These are phyloP conservation scores for Heloderma charlesbogerti DNA, from an alignment of 2,113 vertebrate genomes.

Conservation along the genomic window DNA sequence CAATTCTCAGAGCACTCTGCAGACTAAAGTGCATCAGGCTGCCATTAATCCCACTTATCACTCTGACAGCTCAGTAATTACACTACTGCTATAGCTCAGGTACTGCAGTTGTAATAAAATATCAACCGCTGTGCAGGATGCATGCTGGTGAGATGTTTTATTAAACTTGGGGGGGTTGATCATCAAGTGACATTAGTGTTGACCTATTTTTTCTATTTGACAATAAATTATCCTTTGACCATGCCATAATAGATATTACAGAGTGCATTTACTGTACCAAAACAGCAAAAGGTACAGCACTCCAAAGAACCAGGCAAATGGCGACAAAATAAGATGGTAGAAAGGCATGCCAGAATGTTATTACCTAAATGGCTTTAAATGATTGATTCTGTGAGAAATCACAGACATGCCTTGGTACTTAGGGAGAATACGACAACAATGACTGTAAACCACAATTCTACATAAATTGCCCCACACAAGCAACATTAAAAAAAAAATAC, in stretches of 20 bases:
- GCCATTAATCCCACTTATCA: slow-evolving; percentile 96
- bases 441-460: slow-evolving; percentile 60
- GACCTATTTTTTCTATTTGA: slow-evolving; percentile 92
- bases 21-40: slow-evolving; percentile 89
- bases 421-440: slow-evolving; percentile 63
- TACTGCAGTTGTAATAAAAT: slow-evolving; percentile 84
- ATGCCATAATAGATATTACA: slow-evolving; percentile 84
- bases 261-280: slow-evolving; percentile 77
- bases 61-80: slow-evolving; percentile 93
- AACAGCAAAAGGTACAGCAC: slow-evolving; percentile 70
- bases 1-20: slow-evolving; percentile 83
- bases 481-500: slow-evolving; percentile 45
- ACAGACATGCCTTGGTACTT: slow-evolving; percentile 67
- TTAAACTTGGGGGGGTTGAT: slow-evolving; percentile 87
- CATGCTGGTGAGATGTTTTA: slow-evolving; percentile 84
- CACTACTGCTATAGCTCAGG: slow-evolving; percentile 82
- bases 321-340: slow-evolving; percentile 72
- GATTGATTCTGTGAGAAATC: slow-evolving; percentile 77
- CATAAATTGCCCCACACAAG: slow-evolving; percentile 39
- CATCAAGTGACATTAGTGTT: slow-evolving; percentile 88
- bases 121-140: slow-evolving; percentile 77
- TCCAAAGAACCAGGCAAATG: slow-evolving; percentile 69
- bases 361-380: slow-evolving; percentile 78
- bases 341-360: slow-evolving; percentile 71
- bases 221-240: slow-evolving; percentile 91